phyloP scores from a whole-genome alignment of 2,113 vertebrate genomes.

The Heteronetta atricapilla region DNA sequence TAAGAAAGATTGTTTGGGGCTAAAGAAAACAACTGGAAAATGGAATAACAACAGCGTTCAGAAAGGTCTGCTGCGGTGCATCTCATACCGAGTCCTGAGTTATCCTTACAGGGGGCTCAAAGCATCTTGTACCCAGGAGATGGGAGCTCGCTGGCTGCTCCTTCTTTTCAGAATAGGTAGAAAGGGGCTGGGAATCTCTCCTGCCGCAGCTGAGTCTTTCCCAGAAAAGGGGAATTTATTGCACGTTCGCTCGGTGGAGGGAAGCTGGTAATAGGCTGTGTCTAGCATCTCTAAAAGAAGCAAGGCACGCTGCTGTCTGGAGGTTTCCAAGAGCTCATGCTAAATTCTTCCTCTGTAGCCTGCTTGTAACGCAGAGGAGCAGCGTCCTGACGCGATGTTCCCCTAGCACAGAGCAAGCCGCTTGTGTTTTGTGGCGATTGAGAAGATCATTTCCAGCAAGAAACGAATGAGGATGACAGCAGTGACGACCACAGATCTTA shows the following conservation, averaged over 20 bases:
- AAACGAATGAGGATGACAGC: not conserved
- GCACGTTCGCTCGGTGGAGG: not conserved
- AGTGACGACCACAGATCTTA: not conserved
- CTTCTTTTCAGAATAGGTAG: not conserved
- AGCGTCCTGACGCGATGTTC: not conserved
- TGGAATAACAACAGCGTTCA: not conserved
- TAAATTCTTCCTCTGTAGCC: not conserved
- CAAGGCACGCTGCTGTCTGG: not conserved
- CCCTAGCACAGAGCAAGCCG: not conserved
- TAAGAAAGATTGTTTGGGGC: not conserved
- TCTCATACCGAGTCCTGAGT: not conserved
- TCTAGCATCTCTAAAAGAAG: not conserved
- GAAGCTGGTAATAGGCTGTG: not conserved
- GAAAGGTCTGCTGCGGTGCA: not conserved
- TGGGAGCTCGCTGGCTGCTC: not conserved
- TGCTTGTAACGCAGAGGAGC: not conserved
- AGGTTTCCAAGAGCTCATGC: not conserved
- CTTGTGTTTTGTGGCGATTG: not conserved
- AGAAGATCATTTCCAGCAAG: not conserved
- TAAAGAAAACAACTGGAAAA: constrained; percentile 23
- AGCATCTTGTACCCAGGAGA: not conserved
- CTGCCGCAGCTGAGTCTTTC: not conserved
- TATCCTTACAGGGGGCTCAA: not conserved
- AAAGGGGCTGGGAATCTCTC: not conserved
- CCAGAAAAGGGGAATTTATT: not conserved